Evolutionary conservation across 2,888 invertebrate species (phyloP).

Genomic region (Volucella inanis): DNA sequence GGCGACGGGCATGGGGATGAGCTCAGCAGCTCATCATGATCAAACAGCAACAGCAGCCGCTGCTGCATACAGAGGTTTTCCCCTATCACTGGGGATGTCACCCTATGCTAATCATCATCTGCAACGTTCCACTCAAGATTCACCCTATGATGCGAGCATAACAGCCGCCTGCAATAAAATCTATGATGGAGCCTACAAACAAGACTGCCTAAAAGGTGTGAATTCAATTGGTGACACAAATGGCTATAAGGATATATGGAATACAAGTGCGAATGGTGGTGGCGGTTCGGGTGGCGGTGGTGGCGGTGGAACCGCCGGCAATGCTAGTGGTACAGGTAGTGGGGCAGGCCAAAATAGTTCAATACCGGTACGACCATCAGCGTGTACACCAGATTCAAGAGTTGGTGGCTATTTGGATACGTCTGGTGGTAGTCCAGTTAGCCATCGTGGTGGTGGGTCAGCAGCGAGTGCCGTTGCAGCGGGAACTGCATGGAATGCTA

Average conservation of each 20-base stretch:
- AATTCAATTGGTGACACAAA: conserved; percentile 84
- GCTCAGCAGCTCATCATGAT: conserved; percentile 88
- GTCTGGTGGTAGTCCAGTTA: conserved; percentile 89
- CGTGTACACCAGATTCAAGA: conserved; percentile 94
- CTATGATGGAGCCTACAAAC: conserved; percentile 85
- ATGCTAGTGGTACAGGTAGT: conserved; percentile 86
- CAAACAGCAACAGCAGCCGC: conserved; percentile 87
- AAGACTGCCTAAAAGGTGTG: conserved; percentile 88
- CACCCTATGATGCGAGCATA: conserved; percentile 95
- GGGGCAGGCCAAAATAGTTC: conserved; percentile 81
- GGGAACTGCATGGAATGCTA: conserved; percentile 92
- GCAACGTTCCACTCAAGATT: conserved; percentile 92
- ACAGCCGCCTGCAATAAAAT: conserved; percentile 92
- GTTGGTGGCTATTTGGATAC: conserved; percentile 90
- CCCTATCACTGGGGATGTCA: conserved; percentile 92
- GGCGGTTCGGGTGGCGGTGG: conserved; percentile 85
- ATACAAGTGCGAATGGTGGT: conserved; percentile 84
- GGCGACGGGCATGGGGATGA: conserved; percentile 87
- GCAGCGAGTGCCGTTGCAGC: conserved; percentile 84
- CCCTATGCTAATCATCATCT: conserved; percentile 93
- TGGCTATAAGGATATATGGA: conserved; percentile 87
- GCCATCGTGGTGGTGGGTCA: conserved; percentile 90
- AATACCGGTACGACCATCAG: conserved; percentile 90
- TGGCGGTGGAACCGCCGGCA: conserved; percentile 80
- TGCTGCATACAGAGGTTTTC: conserved; percentile 91